phyloP scores from a whole-genome alignment of 2,888 invertebrate genomes.

The Trichopoda pennipes region DNA sequence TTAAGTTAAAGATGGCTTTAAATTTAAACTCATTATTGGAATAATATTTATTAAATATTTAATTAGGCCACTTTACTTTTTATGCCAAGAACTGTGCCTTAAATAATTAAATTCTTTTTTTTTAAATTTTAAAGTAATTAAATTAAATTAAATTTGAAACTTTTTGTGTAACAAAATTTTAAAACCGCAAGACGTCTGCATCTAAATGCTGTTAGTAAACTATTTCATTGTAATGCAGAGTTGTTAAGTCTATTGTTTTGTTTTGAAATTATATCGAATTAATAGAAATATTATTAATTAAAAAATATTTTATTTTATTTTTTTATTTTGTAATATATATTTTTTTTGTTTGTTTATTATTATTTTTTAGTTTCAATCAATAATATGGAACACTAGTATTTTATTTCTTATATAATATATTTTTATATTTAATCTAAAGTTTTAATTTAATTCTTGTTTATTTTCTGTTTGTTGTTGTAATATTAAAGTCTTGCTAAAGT shows the following conservation, averaged over 20 bases:
- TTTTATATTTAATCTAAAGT: conserved; percentile 49
- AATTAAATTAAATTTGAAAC: not conserved
- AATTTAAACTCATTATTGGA: too few relatives aligned
- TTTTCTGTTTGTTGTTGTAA: conserved; percentile 22
- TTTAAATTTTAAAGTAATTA: not conserved
- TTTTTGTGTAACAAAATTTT: not conserved
- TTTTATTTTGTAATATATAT: conserved; percentile 52
- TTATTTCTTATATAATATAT: conserved; percentile 46
- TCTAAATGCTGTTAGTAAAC: not conserved
- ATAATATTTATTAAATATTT: too few relatives aligned
- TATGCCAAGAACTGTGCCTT: too few relatives aligned
- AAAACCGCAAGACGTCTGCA: too few relatives aligned
- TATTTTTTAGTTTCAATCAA: conserved; percentile 64
- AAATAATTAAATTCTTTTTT: too few relatives aligned
- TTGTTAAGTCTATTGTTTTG: conserved; percentile 40
- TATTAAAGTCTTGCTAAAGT: conserved; percentile 70
- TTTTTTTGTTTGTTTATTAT: too few relatives aligned
- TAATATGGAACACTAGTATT: conserved; percentile 68
- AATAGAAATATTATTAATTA: conserved; percentile 65
- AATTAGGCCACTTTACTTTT: too few relatives aligned
- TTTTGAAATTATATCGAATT: conserved; percentile 41
- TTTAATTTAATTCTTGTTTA: conserved; percentile 29
- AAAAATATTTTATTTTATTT: conserved; percentile 39
- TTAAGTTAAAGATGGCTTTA: too few relatives aligned
- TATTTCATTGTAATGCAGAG: conserved; percentile 9